Evolutionary conservation across 2,113 vertebrate genomes (phyloP).

Genomic region (Alethe castanea): DNA sequence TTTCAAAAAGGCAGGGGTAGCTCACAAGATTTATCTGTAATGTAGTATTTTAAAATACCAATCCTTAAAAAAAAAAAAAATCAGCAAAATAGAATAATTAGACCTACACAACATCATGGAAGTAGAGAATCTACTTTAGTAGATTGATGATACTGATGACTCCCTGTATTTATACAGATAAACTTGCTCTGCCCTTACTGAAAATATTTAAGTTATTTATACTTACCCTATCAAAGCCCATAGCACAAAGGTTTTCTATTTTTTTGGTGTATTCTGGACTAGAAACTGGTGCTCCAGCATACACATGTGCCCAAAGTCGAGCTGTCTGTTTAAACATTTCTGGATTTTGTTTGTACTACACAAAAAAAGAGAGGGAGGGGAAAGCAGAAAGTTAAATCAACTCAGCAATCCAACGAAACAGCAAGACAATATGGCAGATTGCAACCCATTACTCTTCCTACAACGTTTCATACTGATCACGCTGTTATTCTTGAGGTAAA

Average conservation of each 20-base stretch:
- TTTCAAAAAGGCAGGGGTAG: neutral
- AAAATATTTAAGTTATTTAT: neutral
- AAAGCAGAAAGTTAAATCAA: constrained; percentile 23
- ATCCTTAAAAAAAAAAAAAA: neutral
- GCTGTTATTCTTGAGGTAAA: neutral
- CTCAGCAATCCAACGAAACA: neutral
- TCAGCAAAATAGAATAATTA: neutral
- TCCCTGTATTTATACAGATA: neutral
- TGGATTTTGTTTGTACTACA: constrained; percentile 98
- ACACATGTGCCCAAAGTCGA: constrained; percentile 95
- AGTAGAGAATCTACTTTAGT: neutral
- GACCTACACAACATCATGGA: neutral
- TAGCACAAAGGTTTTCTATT: constrained; percentile 99
- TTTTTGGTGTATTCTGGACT: constrained; percentile 96
- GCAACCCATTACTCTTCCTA: neutral
- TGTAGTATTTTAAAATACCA: rapidly evolving
- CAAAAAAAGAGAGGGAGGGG: neutral
- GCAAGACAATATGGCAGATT: neutral
- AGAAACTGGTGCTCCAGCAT: constrained; percentile 92
- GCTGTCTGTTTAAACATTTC: constrained; percentile 99
- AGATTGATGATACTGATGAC: neutral
- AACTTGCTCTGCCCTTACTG: neutral
- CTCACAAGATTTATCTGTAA: neutral
- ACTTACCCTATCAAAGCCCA: constrained; percentile 99
- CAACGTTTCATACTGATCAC: neutral